Conservation (phyloP, 2,797 vertebrate genomes). For the Centropyge bicolor region DNA sequence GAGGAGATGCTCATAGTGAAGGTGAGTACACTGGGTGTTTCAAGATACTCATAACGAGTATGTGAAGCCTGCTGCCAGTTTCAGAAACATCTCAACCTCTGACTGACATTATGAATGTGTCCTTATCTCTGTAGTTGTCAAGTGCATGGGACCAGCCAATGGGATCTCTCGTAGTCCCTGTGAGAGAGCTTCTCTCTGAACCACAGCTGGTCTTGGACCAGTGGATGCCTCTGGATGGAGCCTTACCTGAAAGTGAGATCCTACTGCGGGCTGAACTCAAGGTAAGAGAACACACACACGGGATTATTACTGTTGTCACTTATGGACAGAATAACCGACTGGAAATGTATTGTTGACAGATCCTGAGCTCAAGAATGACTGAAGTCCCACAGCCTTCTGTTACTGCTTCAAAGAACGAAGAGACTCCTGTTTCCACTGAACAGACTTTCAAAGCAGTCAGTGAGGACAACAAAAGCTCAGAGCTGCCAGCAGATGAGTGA, state of each 20-base stretch:
- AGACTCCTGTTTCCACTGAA: conserved; percentile 22
- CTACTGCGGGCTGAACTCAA: conserved; percentile 90
- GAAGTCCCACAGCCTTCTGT: conserved; percentile 59
- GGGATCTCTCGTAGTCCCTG: conserved; percentile 87
- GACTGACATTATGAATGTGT: neutral
- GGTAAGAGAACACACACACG: conserved; percentile 74
- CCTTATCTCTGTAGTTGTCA: conserved; percentile 71
- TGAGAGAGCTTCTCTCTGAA: conserved; percentile 86
- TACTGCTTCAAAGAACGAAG: conserved; percentile 52
- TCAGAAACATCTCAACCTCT: neutral
- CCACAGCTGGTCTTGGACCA: conserved; percentile 87
- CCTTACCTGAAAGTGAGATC: conserved; percentile 84
- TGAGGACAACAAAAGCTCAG: conserved; percentile 61
- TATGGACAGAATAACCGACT: neutral
- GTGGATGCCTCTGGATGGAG: conserved; percentile 87
- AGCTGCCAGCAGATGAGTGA: conserved; percentile 68
- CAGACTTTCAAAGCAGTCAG: conserved; percentile 34
- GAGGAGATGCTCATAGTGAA: conserved; percentile 90
- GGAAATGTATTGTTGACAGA: conserved; percentile 64
- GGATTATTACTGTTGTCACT: neutral
- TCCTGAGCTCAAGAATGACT: conserved; percentile 81
- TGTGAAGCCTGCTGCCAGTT: neutral
- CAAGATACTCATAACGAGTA: neutral
- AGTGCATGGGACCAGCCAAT: conserved; percentile 85
- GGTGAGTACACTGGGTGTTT: conserved; percentile 75